Percentiles rank a stretch among this genome's conserved stretches.
These are phyloP conservation scores for Thalassoma bifasciatum DNA, from an alignment of 2,113 vertebrate species.

Conservation along the genomic window DNA sequence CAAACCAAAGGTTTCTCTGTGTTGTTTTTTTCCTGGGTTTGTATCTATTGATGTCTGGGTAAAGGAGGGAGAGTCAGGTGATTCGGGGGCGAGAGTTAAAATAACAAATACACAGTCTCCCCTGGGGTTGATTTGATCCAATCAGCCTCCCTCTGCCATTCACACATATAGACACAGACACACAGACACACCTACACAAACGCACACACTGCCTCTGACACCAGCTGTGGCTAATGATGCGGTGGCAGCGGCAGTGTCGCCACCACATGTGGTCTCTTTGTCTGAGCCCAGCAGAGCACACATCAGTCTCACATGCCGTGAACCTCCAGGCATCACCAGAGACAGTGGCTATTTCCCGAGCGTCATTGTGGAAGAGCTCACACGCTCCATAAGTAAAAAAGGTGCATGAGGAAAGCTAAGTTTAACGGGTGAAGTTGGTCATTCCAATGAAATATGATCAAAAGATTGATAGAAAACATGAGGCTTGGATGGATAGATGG, in stretches of 20 bases:
- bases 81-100: slow-evolving; percentile 59
- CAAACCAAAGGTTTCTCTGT: neutral
- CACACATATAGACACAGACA: slow-evolving; percentile 23
- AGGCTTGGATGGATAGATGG: too few species aligned
- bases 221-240: slow-evolving; percentile 78
- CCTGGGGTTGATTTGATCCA: slow-evolving; percentile 66
- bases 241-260: slow-evolving; percentile 48
- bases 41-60: slow-evolving; percentile 8
- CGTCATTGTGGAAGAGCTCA: neutral
- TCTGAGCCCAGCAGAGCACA: slow-evolving; percentile 61
- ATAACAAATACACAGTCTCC: slow-evolving; percentile 66
- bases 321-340: slow-evolving; percentile 51
- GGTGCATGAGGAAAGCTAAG: too few species aligned
- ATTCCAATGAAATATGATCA: too few species aligned
- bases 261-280: slow-evolving; percentile 76
- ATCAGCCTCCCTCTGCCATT: slow-evolving; percentile 58
- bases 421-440: too few species aligned
- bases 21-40: slow-evolving; percentile 10
- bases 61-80: slow-evolving; percentile 38
- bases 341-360: slow-evolving; percentile 39
- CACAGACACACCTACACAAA: slow-evolving; percentile 19
- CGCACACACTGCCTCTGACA: slow-evolving; percentile 29
- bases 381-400: neutral
- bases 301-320: slow-evolving; percentile 39
- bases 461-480: too few species aligned